A percentile compares a stretch with the other conserved stretches of the same genome.
These are phyloP conservation scores for Deroptyus accipitrinus DNA, from an alignment of 2,113 vertebrate genomes.

Conservation along the genomic window DNA sequence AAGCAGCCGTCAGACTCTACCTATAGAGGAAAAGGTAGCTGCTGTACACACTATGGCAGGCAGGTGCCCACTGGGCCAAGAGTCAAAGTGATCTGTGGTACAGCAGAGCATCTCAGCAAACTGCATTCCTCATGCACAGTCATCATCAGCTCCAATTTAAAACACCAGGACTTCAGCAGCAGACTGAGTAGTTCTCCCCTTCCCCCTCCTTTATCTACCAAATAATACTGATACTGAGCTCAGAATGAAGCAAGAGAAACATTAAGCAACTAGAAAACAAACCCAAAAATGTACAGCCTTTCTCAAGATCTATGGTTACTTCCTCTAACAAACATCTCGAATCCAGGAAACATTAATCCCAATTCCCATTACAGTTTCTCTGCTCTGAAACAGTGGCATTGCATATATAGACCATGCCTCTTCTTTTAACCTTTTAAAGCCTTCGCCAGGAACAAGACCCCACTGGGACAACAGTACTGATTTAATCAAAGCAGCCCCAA, in stretches of 20 bases:
- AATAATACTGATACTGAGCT: not conserved
- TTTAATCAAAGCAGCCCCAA: not conserved
- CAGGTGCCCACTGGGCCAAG: no score
- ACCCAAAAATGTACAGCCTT: constrained; percentile 12
- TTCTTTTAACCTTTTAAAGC: not conserved
- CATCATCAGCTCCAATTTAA: not conserved
- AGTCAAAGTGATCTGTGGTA: not conserved
- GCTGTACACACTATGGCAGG: not conserved
- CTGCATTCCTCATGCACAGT: not conserved
- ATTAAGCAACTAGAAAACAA: not conserved
- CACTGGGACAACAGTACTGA: not conserved
- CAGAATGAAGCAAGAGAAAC: not conserved
- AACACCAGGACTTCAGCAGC: not conserved
- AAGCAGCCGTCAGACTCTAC: not conserved
- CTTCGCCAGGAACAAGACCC: not conserved
- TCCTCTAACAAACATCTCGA: not conserved
- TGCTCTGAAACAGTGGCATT: not conserved
- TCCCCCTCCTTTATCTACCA: not conserved
- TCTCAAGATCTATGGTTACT: constrained; percentile 25
- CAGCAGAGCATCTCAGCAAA: not conserved
- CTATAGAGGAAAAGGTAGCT: not conserved
- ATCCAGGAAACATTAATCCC: not conserved
- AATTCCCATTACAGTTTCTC: not conserved
- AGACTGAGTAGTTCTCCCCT: not conserved
- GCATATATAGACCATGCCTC: not conserved